Conservation (phyloP, 2,888 invertebrate species). For the Himalopsyche tibetana region DNA sequence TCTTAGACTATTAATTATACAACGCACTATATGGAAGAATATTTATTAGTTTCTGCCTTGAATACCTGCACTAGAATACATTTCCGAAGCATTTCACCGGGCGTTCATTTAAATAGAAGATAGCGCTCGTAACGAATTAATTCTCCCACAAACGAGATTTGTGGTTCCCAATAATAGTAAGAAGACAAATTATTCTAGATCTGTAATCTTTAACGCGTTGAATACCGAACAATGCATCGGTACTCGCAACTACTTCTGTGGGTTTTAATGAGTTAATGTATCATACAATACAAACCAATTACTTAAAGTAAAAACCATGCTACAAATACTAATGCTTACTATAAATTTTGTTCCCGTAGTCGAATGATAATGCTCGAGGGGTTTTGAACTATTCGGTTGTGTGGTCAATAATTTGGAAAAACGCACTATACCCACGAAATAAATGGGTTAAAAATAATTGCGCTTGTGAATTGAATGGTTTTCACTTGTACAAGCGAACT, state of each 20-base stretch:
- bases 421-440: no score
- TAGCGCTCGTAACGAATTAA: slow-evolving; percentile 4
- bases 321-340: no score
- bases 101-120: slow-evolving; percentile 27
- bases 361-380: no score
- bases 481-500: no score
- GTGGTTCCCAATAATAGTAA: slow-evolving; percentile 33
- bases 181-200: slow-evolving; percentile 34
- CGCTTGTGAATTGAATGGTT: no score
- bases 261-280: slow-evolving; percentile 1
- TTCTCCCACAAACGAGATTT: slow-evolving; percentile 36
- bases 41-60: slow-evolving; percentile 17
- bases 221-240: slow-evolving; percentile 11
- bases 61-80: background rate
- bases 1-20: slow-evolving; percentile 24
- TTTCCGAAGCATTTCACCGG: slow-evolving; percentile 26
- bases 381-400: no score
- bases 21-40: slow-evolving; percentile 4
- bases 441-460: no score
- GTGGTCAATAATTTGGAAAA: no score
- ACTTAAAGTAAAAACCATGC: no score
- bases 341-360: no score
- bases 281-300: no score
- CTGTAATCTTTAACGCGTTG: slow-evolving; percentile 38
- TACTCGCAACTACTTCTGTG: background rate